Base-by-base conservation (phyloP, 1,140 invertebrate species). In the Vollenhovia emeryi region DNA sequence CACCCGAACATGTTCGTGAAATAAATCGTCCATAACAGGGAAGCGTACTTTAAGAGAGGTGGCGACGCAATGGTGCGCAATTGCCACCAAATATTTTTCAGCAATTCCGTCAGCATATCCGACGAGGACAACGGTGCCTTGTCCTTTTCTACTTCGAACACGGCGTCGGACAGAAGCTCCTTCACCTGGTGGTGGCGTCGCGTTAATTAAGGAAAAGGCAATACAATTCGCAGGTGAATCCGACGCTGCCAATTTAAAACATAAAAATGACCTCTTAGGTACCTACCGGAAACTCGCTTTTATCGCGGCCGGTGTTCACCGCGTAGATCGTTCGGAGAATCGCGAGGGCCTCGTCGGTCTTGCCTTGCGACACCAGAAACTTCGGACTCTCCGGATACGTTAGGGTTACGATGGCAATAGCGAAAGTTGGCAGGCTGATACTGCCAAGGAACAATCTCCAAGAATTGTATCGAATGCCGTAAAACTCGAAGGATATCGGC, bases 351-450 rank as follows among this genome's bases (percentile, higher is more conserved):
- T 96, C 95, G 0, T 96, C 94, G 11, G 94, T 91, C 85, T 94
- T 95, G 75, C 97, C 96, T 92, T 96, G 95, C 0, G 96, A 95
- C 6, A 97, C 92, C 13, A 97, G 93, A 92, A 96, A 98, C 90
- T 97, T 97, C 0, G 98, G 98, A 84, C 97, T 98, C 92, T 98
- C 98, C 0, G 97, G 96, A 7, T 97, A 94, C 9, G 94, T 93
- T 7, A 96, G 13, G 0, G 96, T 89, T 68, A 96, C 94, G 0
- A 96, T 21, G 0, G 95, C 89, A 0, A 95, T 95, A 3, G 96
- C 66, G 27, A 97, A 85, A 40, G 96, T 95, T 0, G 96, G 95
- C 0, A 96, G 50, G 0, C 95, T 95, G 18, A 96, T 95, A 1
- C 96, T 75, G 0, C 96, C 94, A 0, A 97, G 90, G 60, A 96